Conservation (phyloP, 2,888 invertebrate species). For the Diplolepis rosae region DNA sequence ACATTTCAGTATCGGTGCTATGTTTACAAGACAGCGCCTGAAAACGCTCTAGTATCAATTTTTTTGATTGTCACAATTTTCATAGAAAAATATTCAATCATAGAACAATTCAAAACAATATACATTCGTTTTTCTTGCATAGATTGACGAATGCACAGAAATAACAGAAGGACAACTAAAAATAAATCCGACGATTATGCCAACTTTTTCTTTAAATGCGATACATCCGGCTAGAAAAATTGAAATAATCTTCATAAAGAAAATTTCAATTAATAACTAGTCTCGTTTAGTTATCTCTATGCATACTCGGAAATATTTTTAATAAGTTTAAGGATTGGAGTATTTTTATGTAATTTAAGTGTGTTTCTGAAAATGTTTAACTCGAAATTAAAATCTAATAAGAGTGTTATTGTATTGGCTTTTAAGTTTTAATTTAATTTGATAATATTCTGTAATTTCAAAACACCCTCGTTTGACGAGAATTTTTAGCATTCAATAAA, state of each 20-base stretch:
- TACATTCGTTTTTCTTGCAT: neutral
- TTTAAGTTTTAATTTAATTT: no score
- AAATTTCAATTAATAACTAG: neutral
- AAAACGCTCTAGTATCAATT: conserved; percentile 43
- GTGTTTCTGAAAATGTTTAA: no score
- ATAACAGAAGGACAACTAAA: conserved; percentile 12
- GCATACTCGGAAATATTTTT: neutral
- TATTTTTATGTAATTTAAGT: no score
- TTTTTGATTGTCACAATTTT: conserved; percentile 61
- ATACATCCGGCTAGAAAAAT: neutral
- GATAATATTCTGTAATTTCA: no score
- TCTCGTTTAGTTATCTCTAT: neutral
- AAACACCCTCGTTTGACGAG: no score
- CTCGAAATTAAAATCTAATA: no score
- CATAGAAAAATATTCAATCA: conserved; percentile 3
- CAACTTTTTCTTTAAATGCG: neutral
- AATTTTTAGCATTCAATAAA: no score
- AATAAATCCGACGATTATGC: neutral
- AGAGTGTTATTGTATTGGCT: no score
- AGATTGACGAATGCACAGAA: neutral
- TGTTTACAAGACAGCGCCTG: conserved; percentile 51
- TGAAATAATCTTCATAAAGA: neutral
- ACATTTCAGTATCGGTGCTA: conserved; percentile 46
- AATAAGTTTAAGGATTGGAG: neutral
- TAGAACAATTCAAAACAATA: neutral